These are phyloP conservation scores for Agrotis puta DNA, from an alignment of 2,888 invertebrate genomes.

Conservation along the genomic window DNA sequence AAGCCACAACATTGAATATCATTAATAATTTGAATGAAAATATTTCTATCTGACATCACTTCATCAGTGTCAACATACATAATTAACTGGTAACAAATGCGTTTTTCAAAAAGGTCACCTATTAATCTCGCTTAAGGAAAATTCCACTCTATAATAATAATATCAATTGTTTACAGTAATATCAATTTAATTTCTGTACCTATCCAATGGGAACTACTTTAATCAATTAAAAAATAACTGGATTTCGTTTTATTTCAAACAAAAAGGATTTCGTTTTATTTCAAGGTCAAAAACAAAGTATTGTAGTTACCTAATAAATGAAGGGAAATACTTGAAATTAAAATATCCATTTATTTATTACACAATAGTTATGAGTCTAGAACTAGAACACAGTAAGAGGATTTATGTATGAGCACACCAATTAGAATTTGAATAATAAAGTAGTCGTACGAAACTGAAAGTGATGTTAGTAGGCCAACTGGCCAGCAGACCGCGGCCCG, in stretches of 20 bases:
- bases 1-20: background rate
- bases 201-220: background rate
- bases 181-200: too few relatives aligned
- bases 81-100: background rate
- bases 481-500: background rate
- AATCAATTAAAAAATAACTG: background rate
- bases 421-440: conserved; percentile 26
- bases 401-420: background rate
- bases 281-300: too few relatives aligned
- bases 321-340: background rate
- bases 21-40: background rate
- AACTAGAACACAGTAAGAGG: background rate
- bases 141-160: too few relatives aligned
- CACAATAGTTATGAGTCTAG: background rate
- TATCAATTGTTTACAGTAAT: too few relatives aligned
- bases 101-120: background rate
- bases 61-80: background rate
- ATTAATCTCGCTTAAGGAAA: background rate
- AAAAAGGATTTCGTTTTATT: too few relatives aligned
- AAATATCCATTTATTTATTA: background rate
- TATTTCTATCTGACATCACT: background rate
- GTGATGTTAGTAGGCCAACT: conserved; percentile 40
- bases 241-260: too few relatives aligned
- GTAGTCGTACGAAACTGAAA: conserved; percentile 34
- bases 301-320: too few relatives aligned